A percentile compares a stretch with the other conserved stretches of the same genome.
Evolutionary conservation across 2,888 invertebrate species (phyloP).

Genomic region (Ametastegia equiseti): DNA sequence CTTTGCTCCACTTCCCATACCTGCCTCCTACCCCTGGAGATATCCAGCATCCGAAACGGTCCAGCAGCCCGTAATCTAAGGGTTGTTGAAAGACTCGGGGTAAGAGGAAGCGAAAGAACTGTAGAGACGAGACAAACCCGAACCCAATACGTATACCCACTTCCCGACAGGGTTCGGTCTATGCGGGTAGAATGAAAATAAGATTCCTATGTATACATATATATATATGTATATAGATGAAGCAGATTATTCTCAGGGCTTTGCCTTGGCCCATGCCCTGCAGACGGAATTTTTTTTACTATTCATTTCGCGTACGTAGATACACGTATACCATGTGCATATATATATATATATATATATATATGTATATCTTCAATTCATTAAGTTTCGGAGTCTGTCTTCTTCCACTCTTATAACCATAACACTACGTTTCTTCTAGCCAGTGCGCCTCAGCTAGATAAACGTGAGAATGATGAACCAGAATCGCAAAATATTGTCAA

Average conservation of each 20-base stretch:
- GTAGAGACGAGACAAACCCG: conserved; percentile 9
- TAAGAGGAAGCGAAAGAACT: conserved; percentile 9
- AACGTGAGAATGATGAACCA: too few species aligned
- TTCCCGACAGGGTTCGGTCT: background rate
- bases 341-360: background rate
- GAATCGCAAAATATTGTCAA: too few species aligned
- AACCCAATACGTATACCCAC: background rate
- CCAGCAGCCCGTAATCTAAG: background rate
- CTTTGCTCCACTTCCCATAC: background rate
- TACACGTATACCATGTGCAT: background rate
- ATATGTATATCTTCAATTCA: too few species aligned
- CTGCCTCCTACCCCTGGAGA: background rate
- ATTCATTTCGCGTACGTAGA: background rate
- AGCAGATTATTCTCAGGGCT: background rate
- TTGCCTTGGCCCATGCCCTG: background rate
- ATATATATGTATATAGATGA: too few species aligned
- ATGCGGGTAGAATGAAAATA: conserved; percentile 22
- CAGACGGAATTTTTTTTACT: background rate
- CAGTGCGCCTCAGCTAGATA: too few species aligned
- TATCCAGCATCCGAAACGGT: conserved; percentile 9
- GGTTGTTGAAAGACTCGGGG: background rate
- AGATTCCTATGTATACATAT: too few species aligned
- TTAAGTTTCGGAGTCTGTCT: too few species aligned
- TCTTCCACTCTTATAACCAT: too few species aligned
- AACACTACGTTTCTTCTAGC: too few species aligned